Evolutionary conservation across 2,888 invertebrate genomes (phyloP).

Genomic region (Melinopterus prodromus): DNA sequence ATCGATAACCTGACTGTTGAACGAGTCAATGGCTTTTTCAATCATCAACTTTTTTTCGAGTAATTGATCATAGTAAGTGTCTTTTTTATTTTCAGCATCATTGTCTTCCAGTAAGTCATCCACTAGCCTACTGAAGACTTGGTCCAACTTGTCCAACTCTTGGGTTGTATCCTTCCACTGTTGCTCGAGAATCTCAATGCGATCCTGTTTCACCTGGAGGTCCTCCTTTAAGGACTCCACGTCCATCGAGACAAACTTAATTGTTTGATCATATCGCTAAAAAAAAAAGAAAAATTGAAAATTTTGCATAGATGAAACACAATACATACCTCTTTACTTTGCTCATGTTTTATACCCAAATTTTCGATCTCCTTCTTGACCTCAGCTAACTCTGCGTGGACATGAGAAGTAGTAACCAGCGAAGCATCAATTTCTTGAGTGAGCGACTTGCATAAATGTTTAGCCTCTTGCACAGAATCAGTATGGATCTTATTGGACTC

Average conservation of each 20-base stretch:
- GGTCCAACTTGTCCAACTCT: constrained; percentile 12
- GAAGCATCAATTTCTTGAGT: constrained; percentile 42
- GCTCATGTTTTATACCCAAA: constrained; percentile 39
- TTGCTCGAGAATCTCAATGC: constrained; percentile 12
- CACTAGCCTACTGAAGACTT: constrained; percentile 6
- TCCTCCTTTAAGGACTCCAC: constrained; percentile 14
- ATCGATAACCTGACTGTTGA: not conserved
- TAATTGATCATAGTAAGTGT: not conserved
- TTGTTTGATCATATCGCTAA: not conserved
- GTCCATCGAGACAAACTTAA: not conserved
- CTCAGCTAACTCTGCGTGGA: constrained; percentile 41
- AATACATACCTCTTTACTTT: constrained; percentile 42
- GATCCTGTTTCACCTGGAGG: not conserved
- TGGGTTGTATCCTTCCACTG: constrained; percentile 17
- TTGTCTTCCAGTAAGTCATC: constrained; percentile 12
- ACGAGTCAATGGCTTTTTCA: not conserved
- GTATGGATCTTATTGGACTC: constrained; percentile 47
- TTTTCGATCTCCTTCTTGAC: constrained; percentile 37
- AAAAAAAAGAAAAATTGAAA: no score
- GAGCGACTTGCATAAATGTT: constrained; percentile 42
- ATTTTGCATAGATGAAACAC: no score
- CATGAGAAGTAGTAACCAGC: constrained; percentile 40
- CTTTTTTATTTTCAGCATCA: not conserved
- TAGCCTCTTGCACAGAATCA: constrained; percentile 65
- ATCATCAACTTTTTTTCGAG: not conserved